A percentile compares a stretch with the other conserved stretches of the same genome.
phyloP scores from a whole-genome alignment of 2,113 vertebrate genomes.

The Rhinogobius similis region DNA sequence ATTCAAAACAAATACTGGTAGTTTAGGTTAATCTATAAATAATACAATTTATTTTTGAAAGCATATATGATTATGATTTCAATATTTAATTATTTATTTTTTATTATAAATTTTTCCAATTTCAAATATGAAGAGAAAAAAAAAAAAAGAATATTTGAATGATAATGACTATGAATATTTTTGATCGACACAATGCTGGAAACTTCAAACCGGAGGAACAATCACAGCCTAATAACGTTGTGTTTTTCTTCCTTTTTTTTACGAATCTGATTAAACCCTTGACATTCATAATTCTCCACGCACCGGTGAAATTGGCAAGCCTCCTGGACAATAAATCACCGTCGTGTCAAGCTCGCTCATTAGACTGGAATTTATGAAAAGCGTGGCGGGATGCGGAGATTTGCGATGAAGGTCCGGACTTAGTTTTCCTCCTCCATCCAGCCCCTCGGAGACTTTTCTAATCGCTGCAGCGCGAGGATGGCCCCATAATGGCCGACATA shows the following conservation, averaged over 20 bases:
- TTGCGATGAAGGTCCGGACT: conserved; percentile 70
- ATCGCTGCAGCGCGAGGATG: conserved; percentile 72
- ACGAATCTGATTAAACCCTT: conserved; percentile 70
- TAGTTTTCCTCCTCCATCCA: conserved; percentile 58
- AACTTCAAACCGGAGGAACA: not conserved
- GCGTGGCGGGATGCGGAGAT: conserved; percentile 75
- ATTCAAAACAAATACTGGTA: too few relatives aligned
- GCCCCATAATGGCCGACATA: conserved; percentile 75
- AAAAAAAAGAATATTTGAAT: too few relatives aligned
- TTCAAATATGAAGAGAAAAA: not conserved
- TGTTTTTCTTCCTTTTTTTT: not conserved
- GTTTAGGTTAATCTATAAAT: too few relatives aligned
- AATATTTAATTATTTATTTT: too few relatives aligned
- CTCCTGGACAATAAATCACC: conserved; percentile 75
- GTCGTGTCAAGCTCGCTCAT: conserved; percentile 76
- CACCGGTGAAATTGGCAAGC: conserved; percentile 68
- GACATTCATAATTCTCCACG: conserved; percentile 72
- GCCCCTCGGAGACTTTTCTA: conserved; percentile 73
- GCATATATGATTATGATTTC: too few relatives aligned
- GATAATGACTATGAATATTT: too few relatives aligned
- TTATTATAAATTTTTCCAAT: too few relatives aligned
- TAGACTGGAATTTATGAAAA: conserved; percentile 79
- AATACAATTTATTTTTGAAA: too few relatives aligned
- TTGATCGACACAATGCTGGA: not conserved
- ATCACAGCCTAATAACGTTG: not conserved